A percentile compares a stretch with the other conserved stretches of the same genome.
Conservation (phyloP, 1,140 invertebrate species). For the Gerris buenoi region DNA sequence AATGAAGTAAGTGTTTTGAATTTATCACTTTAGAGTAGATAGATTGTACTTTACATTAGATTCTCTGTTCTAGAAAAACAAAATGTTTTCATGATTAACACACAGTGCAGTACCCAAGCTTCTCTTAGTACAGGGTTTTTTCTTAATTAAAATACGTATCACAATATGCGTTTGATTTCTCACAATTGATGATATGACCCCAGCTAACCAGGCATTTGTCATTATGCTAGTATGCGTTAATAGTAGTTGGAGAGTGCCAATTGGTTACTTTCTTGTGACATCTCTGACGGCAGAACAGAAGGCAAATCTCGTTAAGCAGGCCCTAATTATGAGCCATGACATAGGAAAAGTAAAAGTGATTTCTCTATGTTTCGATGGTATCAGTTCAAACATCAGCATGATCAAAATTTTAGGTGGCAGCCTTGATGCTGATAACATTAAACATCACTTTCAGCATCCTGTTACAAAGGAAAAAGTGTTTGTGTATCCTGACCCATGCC, state of each 20-base stretch:
- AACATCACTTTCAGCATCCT: background rate
- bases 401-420: background rate
- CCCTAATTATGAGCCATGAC: background rate
- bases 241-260: background rate
- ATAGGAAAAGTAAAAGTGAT: background rate
- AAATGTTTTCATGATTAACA: too few species aligned
- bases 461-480: background rate
- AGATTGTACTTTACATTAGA: too few species aligned
- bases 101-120: too few species aligned
- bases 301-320: background rate
- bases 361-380: background rate
- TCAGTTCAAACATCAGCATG: background rate
- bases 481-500: background rate
- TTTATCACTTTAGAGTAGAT: too few species aligned
- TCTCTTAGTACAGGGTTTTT: too few species aligned
- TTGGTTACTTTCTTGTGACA: background rate
- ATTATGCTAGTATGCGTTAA: background rate
- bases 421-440: background rate
- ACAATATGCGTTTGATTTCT: too few species aligned
- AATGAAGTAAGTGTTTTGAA: too few species aligned
- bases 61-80: too few species aligned
- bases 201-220: background rate
- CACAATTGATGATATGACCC: background rate
- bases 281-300: background rate
- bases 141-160: too few species aligned